A percentile compares a stretch with the other conserved stretches of the same genome.
These are phyloP conservation scores for Troides helena DNA, from an alignment of 2,888 invertebrate species.

Conservation along the genomic window DNA sequence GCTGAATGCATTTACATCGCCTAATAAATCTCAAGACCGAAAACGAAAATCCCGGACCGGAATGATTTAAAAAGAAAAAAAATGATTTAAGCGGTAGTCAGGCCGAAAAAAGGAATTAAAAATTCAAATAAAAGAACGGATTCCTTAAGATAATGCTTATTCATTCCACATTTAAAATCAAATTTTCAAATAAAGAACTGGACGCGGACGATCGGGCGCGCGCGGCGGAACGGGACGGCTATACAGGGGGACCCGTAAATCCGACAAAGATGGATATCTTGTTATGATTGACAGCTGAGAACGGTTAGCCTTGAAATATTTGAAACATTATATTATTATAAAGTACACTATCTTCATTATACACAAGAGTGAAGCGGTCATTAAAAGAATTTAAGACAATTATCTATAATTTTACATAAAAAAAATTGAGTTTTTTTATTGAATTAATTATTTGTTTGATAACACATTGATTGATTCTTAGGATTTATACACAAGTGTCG, in stretches of 20 bases:
- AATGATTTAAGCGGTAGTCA: slow-evolving; percentile 64
- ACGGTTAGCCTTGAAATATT: slow-evolving; percentile 81
- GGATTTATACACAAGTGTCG: background rate
- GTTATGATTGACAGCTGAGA: slow-evolving; percentile 81
- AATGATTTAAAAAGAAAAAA: slow-evolving; percentile 61
- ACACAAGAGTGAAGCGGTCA: slow-evolving; percentile 66
- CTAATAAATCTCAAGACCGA: slow-evolving; percentile 65
- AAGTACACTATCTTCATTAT: slow-evolving; percentile 76
- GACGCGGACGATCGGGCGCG: slow-evolving; percentile 65
- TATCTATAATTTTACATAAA: background rate
- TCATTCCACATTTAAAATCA: slow-evolving; percentile 81
- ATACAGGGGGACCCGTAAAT: slow-evolving; percentile 51
- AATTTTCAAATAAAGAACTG: slow-evolving; percentile 78
- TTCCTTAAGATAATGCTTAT: slow-evolving; percentile 79
- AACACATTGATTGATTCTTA: background rate
- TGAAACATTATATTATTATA: slow-evolving; percentile 81
- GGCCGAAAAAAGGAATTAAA: slow-evolving; percentile 74
- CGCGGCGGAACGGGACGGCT: slow-evolving; percentile 56
- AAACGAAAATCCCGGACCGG: slow-evolving; percentile 53
- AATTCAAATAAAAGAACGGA: slow-evolving; percentile 77
- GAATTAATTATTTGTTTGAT: background rate
- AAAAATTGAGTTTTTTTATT: background rate
- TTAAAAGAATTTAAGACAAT: slow-evolving; percentile 31
- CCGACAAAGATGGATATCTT: slow-evolving; percentile 72
- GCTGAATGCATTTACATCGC: slow-evolving; percentile 64